Evolutionary conservation across 2,888 invertebrate genomes (phyloP).

Genomic region (Caenorhabditis parvicauda): DNA sequence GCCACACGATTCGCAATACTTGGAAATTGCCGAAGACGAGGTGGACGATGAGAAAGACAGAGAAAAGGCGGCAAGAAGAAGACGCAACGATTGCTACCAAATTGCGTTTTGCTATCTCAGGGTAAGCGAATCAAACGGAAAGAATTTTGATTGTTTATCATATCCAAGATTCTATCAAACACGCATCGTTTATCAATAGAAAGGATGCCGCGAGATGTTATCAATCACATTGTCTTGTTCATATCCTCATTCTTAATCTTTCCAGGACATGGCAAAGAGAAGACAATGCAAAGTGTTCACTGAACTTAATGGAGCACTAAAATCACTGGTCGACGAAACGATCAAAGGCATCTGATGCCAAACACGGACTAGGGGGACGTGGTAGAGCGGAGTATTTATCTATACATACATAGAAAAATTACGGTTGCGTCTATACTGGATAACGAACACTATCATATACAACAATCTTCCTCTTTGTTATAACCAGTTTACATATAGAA

Average conservation of each 20-base stretch:
- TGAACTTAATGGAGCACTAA: constrained; percentile 33
- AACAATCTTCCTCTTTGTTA: too few relatives aligned
- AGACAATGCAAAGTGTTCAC: constrained; percentile 55
- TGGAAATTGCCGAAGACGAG: constrained; percentile 40
- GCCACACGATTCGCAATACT: constrained; percentile 56
- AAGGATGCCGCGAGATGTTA: background rate
- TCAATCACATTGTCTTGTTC: constrained; percentile 4
- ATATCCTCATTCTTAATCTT: constrained; percentile 7
- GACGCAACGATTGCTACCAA: constrained; percentile 58
- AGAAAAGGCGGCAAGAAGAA: constrained; percentile 29
- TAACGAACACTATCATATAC: too few relatives aligned
- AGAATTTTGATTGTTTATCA: background rate
- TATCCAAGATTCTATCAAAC: constrained; percentile 3
- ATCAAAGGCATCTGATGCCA: constrained; percentile 12
- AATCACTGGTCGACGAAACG: constrained; percentile 21
- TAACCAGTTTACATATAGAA: too few relatives aligned
- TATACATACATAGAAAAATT: too few relatives aligned
- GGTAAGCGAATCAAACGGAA: constrained; percentile 10
- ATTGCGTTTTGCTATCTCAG: constrained; percentile 61
- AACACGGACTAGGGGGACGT: too few relatives aligned
- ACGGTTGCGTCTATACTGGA: too few relatives aligned
- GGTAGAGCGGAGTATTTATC: too few relatives aligned
- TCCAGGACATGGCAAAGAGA: constrained; percentile 59
- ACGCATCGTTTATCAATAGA: too few relatives aligned
- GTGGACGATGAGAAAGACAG: constrained; percentile 32